Conservation (phyloP, 1,140 invertebrate genomes). For the Acromyrmex charruanus region DNA sequence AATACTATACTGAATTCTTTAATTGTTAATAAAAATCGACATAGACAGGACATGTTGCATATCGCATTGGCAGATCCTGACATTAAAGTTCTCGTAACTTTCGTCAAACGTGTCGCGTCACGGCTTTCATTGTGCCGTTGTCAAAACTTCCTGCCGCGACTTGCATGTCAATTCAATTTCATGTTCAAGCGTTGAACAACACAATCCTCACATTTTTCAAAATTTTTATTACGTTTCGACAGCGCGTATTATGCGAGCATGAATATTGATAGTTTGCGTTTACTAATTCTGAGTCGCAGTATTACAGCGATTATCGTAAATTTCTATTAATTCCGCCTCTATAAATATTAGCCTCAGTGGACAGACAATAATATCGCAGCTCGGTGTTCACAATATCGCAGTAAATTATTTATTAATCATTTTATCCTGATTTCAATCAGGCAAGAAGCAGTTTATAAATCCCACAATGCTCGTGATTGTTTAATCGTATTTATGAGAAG, state of each 20-base stretch:
- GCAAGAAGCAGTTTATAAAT: conserved; percentile 44
- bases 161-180: conserved; percentile 38
- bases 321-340: conserved; percentile 39
- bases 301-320: conserved; percentile 58
- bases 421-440: conserved; percentile 19
- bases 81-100: neutral
- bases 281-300: conserved; percentile 32
- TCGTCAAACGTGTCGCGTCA: neutral
- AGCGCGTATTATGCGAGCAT: neutral
- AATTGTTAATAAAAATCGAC: neutral
- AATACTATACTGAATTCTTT: neutral
- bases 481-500: conserved; percentile 12
- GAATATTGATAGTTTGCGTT: conserved; percentile 42
- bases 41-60: neutral
- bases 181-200: neutral
- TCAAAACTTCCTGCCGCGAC: neutral
- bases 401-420: conserved; percentile 53
- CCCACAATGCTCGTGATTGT: conserved; percentile 22
- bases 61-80: neutral
- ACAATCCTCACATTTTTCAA: neutral
- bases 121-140: conserved; percentile 6
- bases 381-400: conserved; percentile 7
- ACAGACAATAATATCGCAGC: conserved; percentile 26
- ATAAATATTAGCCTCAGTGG: conserved; percentile 7
- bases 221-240: conserved; percentile 31